A percentile compares a stretch with the other conserved stretches of the same genome.
These are phyloP conservation scores for Syrmaticus mikado DNA, from an alignment of 2,113 vertebrate genomes.

Conservation along the genomic window DNA sequence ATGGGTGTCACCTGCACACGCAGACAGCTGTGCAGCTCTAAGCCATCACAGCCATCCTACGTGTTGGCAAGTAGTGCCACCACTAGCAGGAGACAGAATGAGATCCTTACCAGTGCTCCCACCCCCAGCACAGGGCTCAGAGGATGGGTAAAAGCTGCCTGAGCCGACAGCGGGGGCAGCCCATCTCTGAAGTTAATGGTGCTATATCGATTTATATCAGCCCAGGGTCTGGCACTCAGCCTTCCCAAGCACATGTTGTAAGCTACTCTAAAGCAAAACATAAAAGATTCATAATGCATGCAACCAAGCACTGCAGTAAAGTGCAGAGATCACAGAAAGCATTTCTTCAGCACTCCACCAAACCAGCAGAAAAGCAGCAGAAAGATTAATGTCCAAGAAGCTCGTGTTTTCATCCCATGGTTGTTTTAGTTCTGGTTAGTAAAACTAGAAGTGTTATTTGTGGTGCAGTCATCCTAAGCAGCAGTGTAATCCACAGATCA, in stretches of 20 bases:
- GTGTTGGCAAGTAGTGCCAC: fast-evolving
- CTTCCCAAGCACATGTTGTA: not conserved
- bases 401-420: not conserved
- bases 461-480: not conserved
- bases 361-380: not conserved
- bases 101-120: not conserved
- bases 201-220: fast-evolving
- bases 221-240: not conserved
- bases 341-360: not conserved
- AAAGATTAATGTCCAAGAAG: not conserved
- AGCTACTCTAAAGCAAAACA: not conserved
- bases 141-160: not conserved
- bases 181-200: not conserved
- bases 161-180: fast-evolving
- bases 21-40: not conserved
- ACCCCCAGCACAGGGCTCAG: not conserved
- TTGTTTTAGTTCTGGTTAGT: not conserved
- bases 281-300: not conserved
- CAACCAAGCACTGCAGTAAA: not conserved
- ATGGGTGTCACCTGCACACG: not conserved
- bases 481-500: conserved; percentile 16
- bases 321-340: not conserved
- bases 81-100: not conserved
- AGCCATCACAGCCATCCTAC: not conserved
- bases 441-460: not conserved